Evolutionary conservation across 2,888 invertebrate genomes (phyloP).

Genomic region (Smittia aterrima): DNA sequence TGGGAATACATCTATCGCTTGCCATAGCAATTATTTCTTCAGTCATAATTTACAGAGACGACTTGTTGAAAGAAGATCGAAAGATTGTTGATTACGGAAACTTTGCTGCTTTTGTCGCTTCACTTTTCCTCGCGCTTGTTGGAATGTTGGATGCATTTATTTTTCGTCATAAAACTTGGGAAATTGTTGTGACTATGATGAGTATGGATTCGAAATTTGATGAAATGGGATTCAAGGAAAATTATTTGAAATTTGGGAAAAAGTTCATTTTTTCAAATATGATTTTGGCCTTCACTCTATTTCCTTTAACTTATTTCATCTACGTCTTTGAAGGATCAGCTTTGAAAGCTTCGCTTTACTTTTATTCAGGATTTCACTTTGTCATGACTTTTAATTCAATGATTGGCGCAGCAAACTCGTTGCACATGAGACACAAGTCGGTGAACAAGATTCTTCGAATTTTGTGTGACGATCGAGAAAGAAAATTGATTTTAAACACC

Average conservation of each 20-base stretch:
- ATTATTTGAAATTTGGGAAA: not conserved
- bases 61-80: not conserved
- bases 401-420: not conserved
- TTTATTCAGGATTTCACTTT: not conserved
- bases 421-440: not conserved
- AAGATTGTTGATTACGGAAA: not conserved
- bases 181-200: not conserved
- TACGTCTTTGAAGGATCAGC: not conserved
- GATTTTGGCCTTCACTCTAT: not conserved
- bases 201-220: not conserved
- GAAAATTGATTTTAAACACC: too few species aligned
- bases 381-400: not conserved
- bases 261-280: not conserved
- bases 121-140: not conserved
- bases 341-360: not conserved
- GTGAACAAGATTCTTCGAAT: not conserved
- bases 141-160: not conserved
- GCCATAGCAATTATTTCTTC: not conserved
- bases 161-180: not conserved
- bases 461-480: too few species aligned
- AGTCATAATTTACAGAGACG: not conserved
- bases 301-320: not conserved
- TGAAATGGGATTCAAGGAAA: not conserved
- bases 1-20: not conserved
- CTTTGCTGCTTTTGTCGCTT: not conserved